phyloP scores from a whole-genome alignment of 2,888 invertebrate genomes.

The Bhutanitis thaidina region DNA sequence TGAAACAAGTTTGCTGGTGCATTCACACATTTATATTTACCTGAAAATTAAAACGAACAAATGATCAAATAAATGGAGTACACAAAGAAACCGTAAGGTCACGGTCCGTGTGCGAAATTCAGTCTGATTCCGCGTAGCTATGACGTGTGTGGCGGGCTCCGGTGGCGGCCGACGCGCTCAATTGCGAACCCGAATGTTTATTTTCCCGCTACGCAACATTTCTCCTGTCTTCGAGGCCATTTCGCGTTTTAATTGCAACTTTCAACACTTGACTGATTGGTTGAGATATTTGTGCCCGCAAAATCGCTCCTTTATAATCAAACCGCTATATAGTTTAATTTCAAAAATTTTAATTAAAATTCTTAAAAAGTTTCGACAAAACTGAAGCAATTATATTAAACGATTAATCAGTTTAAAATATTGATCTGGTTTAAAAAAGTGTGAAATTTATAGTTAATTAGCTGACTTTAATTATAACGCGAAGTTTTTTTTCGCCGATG shows the following conservation, averaged over 20 bases:
- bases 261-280: constrained; percentile 45
- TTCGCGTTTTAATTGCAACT: constrained; percentile 54
- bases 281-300: constrained; percentile 23
- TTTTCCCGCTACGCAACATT: constrained; percentile 47
- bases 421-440: not conserved
- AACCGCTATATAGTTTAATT: not conserved
- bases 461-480: not conserved
- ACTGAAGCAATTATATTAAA: not conserved
- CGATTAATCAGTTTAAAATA: constrained; percentile 3
- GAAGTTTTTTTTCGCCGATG: not conserved
- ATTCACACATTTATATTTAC: no score
- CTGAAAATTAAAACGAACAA: no score
- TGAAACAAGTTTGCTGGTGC: no score
- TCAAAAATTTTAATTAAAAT: constrained; percentile 5
- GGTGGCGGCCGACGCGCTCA: constrained; percentile 51
- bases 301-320: constrained; percentile 11
- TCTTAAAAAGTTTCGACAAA: not conserved
- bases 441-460: not conserved
- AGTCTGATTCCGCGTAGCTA: constrained; percentile 42
- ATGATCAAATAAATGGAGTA: not conserved
- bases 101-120: not conserved
- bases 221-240: constrained; percentile 37
- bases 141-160: constrained; percentile 53
- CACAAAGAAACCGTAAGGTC: not conserved
- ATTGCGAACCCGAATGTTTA: constrained; percentile 55